phyloP scores from a whole-genome alignment of 2,888 invertebrate genomes.

The Leptinotarsa rubiginosa region DNA sequence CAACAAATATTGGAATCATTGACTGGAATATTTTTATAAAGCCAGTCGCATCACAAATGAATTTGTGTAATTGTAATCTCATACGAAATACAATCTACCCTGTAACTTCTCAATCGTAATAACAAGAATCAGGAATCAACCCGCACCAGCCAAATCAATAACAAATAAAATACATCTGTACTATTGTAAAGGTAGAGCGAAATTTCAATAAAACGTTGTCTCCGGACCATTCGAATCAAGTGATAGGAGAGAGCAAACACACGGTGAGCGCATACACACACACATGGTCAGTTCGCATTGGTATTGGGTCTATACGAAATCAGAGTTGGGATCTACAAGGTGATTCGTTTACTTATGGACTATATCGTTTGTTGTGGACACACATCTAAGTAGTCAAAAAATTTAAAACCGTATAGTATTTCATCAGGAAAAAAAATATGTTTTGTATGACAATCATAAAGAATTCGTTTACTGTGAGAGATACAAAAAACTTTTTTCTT shows the following conservation, averaged over 20 bases:
- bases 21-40: too few species aligned
- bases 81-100: too few species aligned
- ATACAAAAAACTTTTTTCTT: too few species aligned
- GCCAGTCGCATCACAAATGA: too few species aligned
- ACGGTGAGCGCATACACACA: slow-evolving; percentile 54
- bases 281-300: slow-evolving; percentile 65
- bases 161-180: slow-evolving; percentile 1
- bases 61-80: too few species aligned
- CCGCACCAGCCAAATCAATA: background rate
- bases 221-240: slow-evolving; percentile 24
- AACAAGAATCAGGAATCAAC: background rate
- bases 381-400: too few species aligned
- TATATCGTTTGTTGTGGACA: background rate
- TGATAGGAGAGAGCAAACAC: slow-evolving; percentile 28
- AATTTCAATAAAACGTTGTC: slow-evolving; percentile 44
- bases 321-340: slow-evolving; percentile 21
- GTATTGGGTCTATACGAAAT: slow-evolving; percentile 53
- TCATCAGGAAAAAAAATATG: too few species aligned
- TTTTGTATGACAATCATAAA: too few species aligned
- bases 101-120: too few species aligned
- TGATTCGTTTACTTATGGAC: background rate
- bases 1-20: too few species aligned
- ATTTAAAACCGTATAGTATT: too few species aligned
- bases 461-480: too few species aligned
- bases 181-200: slow-evolving; percentile 22